Evolutionary conservation across 2,113 vertebrate genomes (phyloP).

Genomic region (Progne subis): DNA sequence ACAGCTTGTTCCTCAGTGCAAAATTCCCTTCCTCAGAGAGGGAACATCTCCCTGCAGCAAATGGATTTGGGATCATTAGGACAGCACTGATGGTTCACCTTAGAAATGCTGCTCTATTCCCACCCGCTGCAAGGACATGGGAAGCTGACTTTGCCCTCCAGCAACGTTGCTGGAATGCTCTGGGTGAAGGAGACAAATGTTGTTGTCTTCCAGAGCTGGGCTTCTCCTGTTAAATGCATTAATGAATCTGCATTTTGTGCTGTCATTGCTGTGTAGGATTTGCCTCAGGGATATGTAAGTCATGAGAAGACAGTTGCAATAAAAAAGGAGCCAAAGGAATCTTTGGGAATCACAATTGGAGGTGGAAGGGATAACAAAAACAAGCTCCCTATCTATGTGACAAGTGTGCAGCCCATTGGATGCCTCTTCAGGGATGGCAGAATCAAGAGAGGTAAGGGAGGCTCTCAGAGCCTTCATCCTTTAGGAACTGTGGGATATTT

Average conservation of each 20-base stretch:
- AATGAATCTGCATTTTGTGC: not conserved
- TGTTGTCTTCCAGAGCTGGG: not conserved
- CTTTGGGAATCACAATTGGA: conserved; percentile 91
- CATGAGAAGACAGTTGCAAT: conserved; percentile 88
- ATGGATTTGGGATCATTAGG: not conserved
- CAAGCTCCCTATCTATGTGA: conserved; percentile 89
- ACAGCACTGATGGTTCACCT: not conserved
- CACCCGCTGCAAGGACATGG: not conserved
- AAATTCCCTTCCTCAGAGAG: not conserved
- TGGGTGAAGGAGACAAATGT: not conserved
- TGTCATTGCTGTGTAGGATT: conserved; percentile 72
- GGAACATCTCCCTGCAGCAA: not conserved
- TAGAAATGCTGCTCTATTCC: not conserved
- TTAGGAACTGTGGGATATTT: not conserved
- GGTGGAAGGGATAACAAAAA: conserved; percentile 88
- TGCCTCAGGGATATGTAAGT: conserved; percentile 81
- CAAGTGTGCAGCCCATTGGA: conserved; percentile 89
- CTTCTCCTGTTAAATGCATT: not conserved
- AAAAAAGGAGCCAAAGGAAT: conserved; percentile 89
- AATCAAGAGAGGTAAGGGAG: conserved; percentile 84
- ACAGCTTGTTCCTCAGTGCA: not conserved
- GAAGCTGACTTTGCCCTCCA: not conserved
- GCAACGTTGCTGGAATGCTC: not conserved
- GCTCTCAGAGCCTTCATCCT: not conserved
- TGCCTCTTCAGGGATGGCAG: conserved; percentile 89